phyloP scores from a whole-genome alignment of 35 echinoderm and acorn worm genomes.

The Anneissia japonica region DNA sequence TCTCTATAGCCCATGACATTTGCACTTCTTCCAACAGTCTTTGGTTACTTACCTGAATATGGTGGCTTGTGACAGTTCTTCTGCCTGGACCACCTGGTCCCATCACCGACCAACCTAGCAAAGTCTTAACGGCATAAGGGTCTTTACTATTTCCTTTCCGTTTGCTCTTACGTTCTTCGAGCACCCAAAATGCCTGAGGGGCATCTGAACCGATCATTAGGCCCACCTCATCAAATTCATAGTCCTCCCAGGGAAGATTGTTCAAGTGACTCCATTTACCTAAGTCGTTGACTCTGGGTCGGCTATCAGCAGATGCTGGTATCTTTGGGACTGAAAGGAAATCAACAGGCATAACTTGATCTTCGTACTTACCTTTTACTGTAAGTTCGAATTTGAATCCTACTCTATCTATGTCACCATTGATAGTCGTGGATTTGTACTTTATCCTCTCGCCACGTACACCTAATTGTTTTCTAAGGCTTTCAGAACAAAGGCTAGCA shows the following conservation, averaged over 20 bases:
- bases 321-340: conserved; percentile 27
- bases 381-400: conserved; percentile 18
- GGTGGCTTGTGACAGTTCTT: neutral
- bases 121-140: conserved; percentile 21
- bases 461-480: neutral
- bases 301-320: neutral
- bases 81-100: neutral
- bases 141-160: neutral
- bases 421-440: neutral
- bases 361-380: conserved; percentile 23
- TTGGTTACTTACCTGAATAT: neutral
- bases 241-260: neutral
- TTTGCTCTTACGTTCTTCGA: neutral
- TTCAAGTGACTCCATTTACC: neutral
- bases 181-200: conserved; percentile 12
- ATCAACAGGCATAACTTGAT: conserved; percentile 3
- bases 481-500: no score
- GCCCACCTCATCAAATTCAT: neutral
- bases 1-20: conserved; percentile 38
- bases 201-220: conserved; percentile 5
- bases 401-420: neutral
- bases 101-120: conserved; percentile 13
- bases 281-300: neutral
- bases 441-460: neutral
- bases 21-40: neutral